Percentiles rank a stretch among this genome's conserved stretches.
Evolutionary conservation across 2,113 vertebrate species (phyloP).

Genomic region (Elaphurus davidianus): DNA sequence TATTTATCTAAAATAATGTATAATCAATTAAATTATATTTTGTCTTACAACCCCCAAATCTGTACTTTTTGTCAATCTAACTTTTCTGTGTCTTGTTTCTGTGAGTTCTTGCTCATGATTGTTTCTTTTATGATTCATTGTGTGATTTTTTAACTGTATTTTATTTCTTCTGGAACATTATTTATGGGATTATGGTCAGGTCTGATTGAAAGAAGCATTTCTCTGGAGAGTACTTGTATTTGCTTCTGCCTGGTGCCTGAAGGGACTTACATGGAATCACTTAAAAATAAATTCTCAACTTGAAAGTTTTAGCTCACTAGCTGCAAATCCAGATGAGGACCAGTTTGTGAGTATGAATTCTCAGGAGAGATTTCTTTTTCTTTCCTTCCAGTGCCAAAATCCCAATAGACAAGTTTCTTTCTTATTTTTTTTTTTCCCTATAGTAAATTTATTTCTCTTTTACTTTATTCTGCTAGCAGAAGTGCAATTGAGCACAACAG

Average conservation of each 20-base stretch:
- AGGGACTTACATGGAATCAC: slow-evolving; percentile 44
- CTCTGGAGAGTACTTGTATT: slow-evolving; percentile 43
- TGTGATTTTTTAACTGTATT: not conserved
- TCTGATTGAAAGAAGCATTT: not conserved
- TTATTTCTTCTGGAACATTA: slow-evolving; percentile 43
- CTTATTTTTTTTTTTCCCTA: not conserved
- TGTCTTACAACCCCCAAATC: not conserved
- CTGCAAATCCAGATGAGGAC: slow-evolving; percentile 3
- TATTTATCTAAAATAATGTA: not conserved
- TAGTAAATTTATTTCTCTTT: slow-evolving; percentile 5
- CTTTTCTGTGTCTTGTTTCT: not conserved
- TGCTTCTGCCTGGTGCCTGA: slow-evolving; percentile 30
- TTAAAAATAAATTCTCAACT: slow-evolving; percentile 62
- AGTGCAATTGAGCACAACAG: not conserved
- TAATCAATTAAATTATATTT: not conserved
- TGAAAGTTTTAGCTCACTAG: slow-evolving; percentile 54
- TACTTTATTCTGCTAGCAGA: not conserved
- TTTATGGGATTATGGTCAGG: not conserved
- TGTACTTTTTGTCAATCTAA: not conserved
- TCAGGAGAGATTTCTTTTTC: slow-evolving; percentile 37
- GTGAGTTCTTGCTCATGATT: not conserved
- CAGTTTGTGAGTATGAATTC: slow-evolving; percentile 37
- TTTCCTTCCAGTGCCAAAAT: not conserved
- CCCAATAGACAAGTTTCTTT: not conserved
- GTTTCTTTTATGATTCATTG: not conserved